phyloP scores from a whole-genome alignment of 1,140 invertebrate genomes.

The Rhopalosiphum padi region DNA sequence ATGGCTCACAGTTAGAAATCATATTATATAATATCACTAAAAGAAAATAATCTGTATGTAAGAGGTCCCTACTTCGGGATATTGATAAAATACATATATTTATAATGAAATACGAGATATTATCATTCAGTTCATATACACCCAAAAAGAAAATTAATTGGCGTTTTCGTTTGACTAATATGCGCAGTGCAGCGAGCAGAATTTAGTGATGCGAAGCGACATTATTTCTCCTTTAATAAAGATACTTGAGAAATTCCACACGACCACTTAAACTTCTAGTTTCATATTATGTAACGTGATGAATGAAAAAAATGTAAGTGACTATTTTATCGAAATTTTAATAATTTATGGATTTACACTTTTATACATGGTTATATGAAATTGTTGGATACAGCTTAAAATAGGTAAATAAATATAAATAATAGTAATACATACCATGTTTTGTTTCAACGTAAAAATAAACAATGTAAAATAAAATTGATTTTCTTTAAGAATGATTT shows the following conservation, averaged over 20 bases:
- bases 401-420: not conserved
- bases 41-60: not conserved
- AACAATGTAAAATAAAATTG: not conserved
- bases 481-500: not conserved
- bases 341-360: not conserved
- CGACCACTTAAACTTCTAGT: not conserved
- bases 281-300: not conserved
- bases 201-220: not conserved
- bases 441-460: not conserved
- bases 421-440: not conserved
- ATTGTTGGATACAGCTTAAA: not conserved
- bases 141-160: not conserved
- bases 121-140: not conserved
- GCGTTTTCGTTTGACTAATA: not conserved
- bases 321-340: not conserved
- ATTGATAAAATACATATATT: not conserved
- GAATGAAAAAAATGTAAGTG: not conserved
- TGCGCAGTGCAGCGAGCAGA: not conserved
- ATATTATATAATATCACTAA: not conserved
- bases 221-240: not conserved
- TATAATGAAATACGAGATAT: constrained; percentile 12
- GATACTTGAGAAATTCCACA: not conserved
- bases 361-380: not conserved
- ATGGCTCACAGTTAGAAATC: too few relatives aligned
- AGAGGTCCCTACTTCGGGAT: not conserved